Evolutionary conservation across 2,888 invertebrate genomes (phyloP).

Genomic region (Himalopsyche japonica): DNA sequence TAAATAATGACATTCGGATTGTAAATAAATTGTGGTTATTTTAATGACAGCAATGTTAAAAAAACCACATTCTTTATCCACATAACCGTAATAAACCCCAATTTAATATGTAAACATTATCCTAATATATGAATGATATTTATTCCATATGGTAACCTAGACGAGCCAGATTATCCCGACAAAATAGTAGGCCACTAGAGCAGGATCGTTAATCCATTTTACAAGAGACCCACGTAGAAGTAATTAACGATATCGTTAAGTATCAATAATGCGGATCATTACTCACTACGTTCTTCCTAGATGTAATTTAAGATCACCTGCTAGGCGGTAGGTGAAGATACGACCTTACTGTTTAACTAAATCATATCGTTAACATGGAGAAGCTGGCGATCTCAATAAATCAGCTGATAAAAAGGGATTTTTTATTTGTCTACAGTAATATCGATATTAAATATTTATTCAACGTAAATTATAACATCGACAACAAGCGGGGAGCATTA

Average conservation of each 20-base stretch:
- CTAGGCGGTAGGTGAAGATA: neutral
- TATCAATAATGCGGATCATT: slow-evolving; percentile 14
- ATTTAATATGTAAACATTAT: too few relatives aligned
- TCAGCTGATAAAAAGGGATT: neutral
- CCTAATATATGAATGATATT: too few relatives aligned
- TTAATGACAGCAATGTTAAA: too few relatives aligned
- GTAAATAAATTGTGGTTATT: too few relatives aligned
- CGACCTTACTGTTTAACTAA: neutral
- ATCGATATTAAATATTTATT: too few relatives aligned
- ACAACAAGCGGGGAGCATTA: too few relatives aligned
- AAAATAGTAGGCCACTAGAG: neutral
- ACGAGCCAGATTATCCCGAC: neutral
- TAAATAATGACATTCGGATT: too few relatives aligned
- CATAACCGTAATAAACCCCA: too few relatives aligned
- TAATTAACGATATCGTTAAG: slow-evolving; percentile 24
- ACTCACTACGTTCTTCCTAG: neutral
- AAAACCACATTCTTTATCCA: too few relatives aligned
- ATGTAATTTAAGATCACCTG: neutral
- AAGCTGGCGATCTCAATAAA: neutral
- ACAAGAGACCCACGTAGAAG: neutral
- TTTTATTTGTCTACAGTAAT: neutral
- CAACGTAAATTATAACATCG: too few relatives aligned
- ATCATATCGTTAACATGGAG: neutral
- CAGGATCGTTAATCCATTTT: neutral
- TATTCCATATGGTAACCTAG: too few relatives aligned